A percentile compares a stretch with the other conserved stretches of the same genome.
Evolutionary conservation across 2,888 invertebrate species (phyloP).

Genomic region (Apamea sordens): DNA sequence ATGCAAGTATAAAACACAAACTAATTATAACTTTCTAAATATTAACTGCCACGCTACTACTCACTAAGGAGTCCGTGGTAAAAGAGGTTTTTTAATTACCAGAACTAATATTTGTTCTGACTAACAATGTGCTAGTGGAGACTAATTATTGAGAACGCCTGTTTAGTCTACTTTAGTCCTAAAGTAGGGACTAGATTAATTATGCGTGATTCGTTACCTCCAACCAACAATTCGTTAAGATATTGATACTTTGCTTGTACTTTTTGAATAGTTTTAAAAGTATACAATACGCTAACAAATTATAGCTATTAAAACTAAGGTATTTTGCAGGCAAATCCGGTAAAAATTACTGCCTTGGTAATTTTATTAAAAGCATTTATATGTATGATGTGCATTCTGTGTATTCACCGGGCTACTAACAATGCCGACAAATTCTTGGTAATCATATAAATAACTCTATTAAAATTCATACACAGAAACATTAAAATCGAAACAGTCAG

Average conservation of each 20-base stretch:
- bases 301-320: background rate
- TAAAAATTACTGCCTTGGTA: background rate
- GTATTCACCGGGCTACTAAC: background rate
- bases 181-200: slow-evolving; percentile 41
- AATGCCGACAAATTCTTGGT: background rate
- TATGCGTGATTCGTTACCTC: slow-evolving; percentile 57
- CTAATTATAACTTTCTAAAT: slow-evolving; percentile 50
- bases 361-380: slow-evolving; percentile 3
- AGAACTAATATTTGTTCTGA: slow-evolving; percentile 19
- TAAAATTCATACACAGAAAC: slow-evolving; percentile 6
- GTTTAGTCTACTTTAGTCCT: slow-evolving; percentile 31
- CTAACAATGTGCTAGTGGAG: background rate
- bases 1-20: slow-evolving; percentile 19
- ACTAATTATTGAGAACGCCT: slow-evolving; percentile 2
- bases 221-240: slow-evolving; percentile 27
- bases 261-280: slow-evolving; percentile 3
- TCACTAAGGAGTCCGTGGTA: slow-evolving; percentile 3
- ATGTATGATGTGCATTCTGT: background rate
- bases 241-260: slow-evolving; percentile 38
- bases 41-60: slow-evolving; percentile 16
- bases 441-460: slow-evolving; percentile 5
- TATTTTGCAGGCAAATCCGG: background rate
- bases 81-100: slow-evolving; percentile 6
- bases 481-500: slow-evolving; percentile 5
- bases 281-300: slow-evolving; percentile 23